Evolutionary conservation across 2,113 vertebrate genomes (phyloP).

Genomic region (Larimichthys polyactis): DNA sequence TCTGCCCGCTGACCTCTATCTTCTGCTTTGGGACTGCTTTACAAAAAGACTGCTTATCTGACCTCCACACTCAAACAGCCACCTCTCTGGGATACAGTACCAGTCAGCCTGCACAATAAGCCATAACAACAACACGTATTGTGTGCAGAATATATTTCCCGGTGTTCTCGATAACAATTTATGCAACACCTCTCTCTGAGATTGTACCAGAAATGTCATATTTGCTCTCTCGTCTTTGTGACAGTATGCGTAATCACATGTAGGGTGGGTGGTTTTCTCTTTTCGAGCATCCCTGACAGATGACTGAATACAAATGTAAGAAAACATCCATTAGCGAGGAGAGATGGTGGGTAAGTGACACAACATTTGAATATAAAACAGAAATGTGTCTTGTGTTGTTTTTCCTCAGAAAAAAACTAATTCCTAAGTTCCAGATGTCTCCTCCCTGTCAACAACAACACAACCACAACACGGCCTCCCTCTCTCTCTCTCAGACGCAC

Average conservation of each 20-base stretch:
- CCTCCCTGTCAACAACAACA: conserved; percentile 41
- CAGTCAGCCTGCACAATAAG: conserved; percentile 18
- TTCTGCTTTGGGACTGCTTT: conserved; percentile 11
- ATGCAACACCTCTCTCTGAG: neutral
- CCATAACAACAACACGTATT: conserved; percentile 3
- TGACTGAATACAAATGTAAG: conserved; percentile 61
- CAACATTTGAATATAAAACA: conserved; percentile 60
- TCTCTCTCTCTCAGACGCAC: conserved; percentile 6
- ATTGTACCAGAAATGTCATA: conserved; percentile 27
- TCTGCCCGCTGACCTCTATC: conserved; percentile 27
- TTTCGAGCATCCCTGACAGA: conserved; percentile 40
- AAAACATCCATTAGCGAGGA: conserved; percentile 28
- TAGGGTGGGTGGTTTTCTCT: conserved; percentile 13
- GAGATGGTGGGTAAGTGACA: conserved; percentile 35
- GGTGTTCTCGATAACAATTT: neutral
- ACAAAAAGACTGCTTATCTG: conserved; percentile 48
- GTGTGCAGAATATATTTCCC: conserved; percentile 12
- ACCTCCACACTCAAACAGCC: conserved; percentile 46
- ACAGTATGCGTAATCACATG: conserved; percentile 38
- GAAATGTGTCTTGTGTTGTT: conserved; percentile 42
- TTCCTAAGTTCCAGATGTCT: conserved; percentile 58
- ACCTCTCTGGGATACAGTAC: neutral
- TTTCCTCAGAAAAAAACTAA: conserved; percentile 49
- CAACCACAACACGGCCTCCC: conserved; percentile 18
- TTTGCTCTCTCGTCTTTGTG: conserved; percentile 18